Evolutionary conservation across 2,113 vertebrate species (phyloP), one percentile per base, ranked within the genome.

Genomic region (Periophthalmus modestus): DNA sequence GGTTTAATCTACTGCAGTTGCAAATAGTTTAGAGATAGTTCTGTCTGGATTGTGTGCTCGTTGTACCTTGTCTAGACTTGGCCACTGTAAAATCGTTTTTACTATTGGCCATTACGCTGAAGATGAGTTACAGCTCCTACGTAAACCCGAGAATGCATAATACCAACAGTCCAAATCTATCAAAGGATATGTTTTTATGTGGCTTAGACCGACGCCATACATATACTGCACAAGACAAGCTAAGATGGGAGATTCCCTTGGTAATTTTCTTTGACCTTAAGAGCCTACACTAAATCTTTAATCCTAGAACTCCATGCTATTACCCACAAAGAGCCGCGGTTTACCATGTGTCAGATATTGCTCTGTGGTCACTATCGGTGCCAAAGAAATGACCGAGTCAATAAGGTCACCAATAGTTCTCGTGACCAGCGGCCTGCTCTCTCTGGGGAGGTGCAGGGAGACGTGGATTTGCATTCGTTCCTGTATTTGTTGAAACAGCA

Each of bases 351-450:
- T 78, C 82, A 68, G 78, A 59, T 86, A 87, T 83, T 87, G 82
- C 83, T 73, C 7, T 73, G 73, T 67, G 62, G 78, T 81, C 57
- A 28, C 70, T 73, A 55, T 76, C 68, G 69, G 59, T 55, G 90
- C 68, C 79, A 52, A 72, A 63, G 76, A 55, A 28, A 69, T 58
- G 14, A 1, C 12, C 23, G 7, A 79, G 66, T 72, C 71, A 50
- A 66, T 54, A 75, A 84, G 78, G 83, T 92, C 88, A 87, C 70
- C 72, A 69, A 73, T 55, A 80, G 78, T 82, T 78, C 79, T 75
- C 76, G 78, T 71, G 69, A 71, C 69, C 72, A 79, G 85, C 68
- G 66, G 16, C 57, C 5, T 67, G 21, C 62, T 65, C 36, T 12
- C 1, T 19, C 7, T 10, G 33, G 16, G 61, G 16, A 65, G 62